These are phyloP conservation scores for Phrynosoma blainvillii DNA, from an alignment of 2,113 vertebrate species.

Conservation along the genomic window DNA sequence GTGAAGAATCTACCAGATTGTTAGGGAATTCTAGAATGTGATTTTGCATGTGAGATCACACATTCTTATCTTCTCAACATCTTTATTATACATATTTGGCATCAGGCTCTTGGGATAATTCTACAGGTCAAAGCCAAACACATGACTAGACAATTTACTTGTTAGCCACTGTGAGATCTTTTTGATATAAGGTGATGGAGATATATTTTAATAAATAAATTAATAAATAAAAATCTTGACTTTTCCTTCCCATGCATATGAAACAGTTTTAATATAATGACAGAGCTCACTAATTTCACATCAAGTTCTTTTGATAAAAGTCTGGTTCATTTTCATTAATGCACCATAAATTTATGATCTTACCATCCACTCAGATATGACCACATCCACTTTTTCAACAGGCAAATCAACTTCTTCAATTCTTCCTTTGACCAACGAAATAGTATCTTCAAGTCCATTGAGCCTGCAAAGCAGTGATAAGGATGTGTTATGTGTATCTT, in stretches of 20 bases:
- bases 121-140: background rate
- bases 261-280: background rate
- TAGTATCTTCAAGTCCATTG: constrained; percentile 88
- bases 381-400: constrained; percentile 92
- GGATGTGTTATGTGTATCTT: background rate
- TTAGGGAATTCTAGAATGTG: background rate
- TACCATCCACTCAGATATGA: constrained; percentile 99
- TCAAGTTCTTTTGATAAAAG: background rate
- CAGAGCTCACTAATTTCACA: background rate
- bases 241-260: background rate
- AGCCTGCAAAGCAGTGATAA: constrained; percentile 76
- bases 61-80: background rate
- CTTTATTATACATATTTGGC: background rate
- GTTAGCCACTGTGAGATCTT: background rate
- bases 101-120: background rate
- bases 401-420: constrained; percentile 93
- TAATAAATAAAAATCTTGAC: background rate
- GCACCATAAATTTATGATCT: constrained; percentile 63
- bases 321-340: background rate
- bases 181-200: no score
- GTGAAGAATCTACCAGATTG: background rate
- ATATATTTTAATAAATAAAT: no score
- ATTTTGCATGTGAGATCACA: background rate
- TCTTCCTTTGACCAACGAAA: constrained; percentile 92
- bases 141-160: background rate